A percentile compares a stretch with the other conserved stretches of the same genome.
These are phyloP conservation scores for Dasypus novemcinctus DNA, from an alignment of 2,113 vertebrate genomes.

Conservation along the genomic window DNA sequence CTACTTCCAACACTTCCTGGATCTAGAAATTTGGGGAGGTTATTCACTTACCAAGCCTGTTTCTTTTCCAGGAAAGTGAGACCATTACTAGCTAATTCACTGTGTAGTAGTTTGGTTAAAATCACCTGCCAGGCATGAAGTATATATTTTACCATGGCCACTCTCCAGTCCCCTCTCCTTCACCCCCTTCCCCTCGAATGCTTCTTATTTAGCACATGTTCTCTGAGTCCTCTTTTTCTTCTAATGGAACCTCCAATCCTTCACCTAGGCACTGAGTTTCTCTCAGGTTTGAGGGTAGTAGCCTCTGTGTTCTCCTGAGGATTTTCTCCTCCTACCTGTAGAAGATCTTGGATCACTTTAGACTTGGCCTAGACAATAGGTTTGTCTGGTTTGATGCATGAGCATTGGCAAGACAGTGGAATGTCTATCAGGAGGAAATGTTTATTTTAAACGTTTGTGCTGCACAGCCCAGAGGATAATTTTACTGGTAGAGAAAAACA, in stretches of 20 bases:
- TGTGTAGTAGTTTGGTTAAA: not conserved
- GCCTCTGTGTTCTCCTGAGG: not conserved
- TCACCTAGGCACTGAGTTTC: not conserved
- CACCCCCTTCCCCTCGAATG: fast-evolving
- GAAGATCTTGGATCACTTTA: not conserved
- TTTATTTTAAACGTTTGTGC: not conserved
- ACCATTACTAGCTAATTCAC: not conserved
- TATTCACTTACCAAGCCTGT: not conserved
- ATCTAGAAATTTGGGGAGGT: not conserved
- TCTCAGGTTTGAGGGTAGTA: not conserved
- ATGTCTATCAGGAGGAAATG: not conserved
- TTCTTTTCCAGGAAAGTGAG: not conserved
- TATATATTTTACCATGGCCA: not conserved
- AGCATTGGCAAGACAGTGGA: not conserved
- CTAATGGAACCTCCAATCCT: not conserved
- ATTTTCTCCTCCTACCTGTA: not conserved
- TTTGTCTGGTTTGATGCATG: not conserved
- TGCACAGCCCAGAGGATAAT: not conserved
- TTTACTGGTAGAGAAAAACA: not conserved
- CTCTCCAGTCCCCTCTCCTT: not conserved
- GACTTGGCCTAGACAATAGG: not conserved
- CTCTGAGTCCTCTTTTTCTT: not conserved
- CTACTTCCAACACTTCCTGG: not conserved
- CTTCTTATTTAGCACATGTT: not conserved
- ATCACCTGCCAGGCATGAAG: not conserved